phyloP scores from a whole-genome alignment of 2,888 invertebrate genomes.

The Callinectes sapidus region DNA sequence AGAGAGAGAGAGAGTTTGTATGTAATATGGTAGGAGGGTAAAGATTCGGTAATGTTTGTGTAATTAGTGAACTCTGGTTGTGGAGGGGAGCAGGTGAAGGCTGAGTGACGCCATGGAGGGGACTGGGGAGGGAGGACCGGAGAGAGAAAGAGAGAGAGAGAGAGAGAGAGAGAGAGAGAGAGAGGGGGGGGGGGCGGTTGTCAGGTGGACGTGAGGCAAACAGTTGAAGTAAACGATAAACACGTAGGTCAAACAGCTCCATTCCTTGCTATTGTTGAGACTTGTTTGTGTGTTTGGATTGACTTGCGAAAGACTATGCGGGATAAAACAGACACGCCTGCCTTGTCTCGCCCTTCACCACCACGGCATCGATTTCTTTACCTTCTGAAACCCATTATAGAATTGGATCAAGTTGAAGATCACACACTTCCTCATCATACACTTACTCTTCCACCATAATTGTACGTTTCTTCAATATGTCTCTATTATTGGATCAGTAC shows the following conservation, averaged over 20 bases:
- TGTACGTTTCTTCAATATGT: too few species aligned
- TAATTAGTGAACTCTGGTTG: constrained; percentile 4
- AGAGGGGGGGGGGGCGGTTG: neutral
- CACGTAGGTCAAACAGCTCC: neutral
- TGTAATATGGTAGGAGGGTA: neutral
- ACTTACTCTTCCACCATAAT: too few species aligned
- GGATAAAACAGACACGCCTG: neutral
- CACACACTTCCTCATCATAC: too few species aligned
- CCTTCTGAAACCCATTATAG: too few species aligned
- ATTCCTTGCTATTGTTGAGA: neutral
- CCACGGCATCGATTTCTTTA: too few species aligned
- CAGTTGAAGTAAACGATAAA: neutral
- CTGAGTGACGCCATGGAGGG: neutral
- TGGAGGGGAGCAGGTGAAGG: neutral
- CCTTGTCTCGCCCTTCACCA: too few species aligned
- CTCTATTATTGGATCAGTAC: too few species aligned
- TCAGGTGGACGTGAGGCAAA: neutral
- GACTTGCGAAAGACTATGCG: neutral
- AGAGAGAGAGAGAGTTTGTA: neutral
- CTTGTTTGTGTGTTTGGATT: neutral
- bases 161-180: constrained; percentile 37
- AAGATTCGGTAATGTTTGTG: constrained; percentile 25
- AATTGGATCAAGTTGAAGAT: too few species aligned
- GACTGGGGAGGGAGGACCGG: neutral
- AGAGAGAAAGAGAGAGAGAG: neutral